These are phyloP conservation scores for Anolis sagrei DNA, from an alignment of 2,113 vertebrate species.

Conservation along the genomic window DNA sequence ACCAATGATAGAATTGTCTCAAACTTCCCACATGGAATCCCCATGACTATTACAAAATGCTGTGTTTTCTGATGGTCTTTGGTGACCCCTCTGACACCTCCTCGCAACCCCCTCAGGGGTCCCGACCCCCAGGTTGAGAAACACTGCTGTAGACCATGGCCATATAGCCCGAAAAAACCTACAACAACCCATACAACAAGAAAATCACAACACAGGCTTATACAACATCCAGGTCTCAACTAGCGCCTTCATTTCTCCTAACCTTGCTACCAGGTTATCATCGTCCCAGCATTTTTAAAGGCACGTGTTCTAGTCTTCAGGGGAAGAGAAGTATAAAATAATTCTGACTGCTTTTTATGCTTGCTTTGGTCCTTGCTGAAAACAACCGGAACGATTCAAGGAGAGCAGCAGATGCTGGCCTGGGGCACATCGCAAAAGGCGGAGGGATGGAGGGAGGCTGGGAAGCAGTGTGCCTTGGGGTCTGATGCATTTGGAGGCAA, in stretches of 20 bases:
- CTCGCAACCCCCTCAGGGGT: too few relatives aligned
- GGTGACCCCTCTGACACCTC: too few relatives aligned
- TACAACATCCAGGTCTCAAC: rapidly evolving
- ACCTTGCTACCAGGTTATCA: conserved; percentile 26
- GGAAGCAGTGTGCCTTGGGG: neutral
- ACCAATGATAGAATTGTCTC: too few relatives aligned
- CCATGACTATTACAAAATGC: too few relatives aligned
- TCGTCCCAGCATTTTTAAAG: conserved; percentile 13
- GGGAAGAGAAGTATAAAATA: neutral
- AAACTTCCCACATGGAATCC: too few relatives aligned
- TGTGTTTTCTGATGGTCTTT: too few relatives aligned
- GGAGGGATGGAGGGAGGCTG: neutral
- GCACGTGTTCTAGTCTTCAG: neutral
- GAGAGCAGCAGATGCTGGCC: neutral
- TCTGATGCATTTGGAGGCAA: neutral
- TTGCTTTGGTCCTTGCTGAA: neutral
- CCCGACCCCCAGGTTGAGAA: too few relatives aligned
- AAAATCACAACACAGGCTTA: too few relatives aligned
- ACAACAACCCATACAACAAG: too few relatives aligned
- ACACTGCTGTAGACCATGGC: too few relatives aligned
- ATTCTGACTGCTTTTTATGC: neutral
- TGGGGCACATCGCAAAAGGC: neutral
- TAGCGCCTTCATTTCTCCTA: rapidly evolving
- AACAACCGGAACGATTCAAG: neutral
- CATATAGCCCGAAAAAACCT: too few relatives aligned